phyloP scores from a whole-genome alignment of 2,113 vertebrate genomes.

The Menura novaehollandiae region DNA sequence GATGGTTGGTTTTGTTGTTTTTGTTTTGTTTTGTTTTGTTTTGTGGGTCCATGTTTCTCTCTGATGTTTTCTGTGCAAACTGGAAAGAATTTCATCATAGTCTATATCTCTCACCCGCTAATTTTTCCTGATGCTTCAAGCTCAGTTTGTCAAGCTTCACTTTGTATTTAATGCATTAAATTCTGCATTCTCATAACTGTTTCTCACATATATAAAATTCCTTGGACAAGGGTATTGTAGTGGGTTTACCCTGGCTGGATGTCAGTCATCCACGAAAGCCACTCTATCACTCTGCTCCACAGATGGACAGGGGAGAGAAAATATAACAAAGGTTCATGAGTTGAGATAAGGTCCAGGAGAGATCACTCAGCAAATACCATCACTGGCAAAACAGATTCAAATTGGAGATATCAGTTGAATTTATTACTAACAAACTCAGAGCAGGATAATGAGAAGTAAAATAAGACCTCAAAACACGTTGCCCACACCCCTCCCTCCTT shows the following conservation, averaged over 20 bases:
- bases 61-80: not conserved
- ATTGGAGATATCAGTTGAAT: not conserved
- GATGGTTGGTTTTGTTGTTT: fast-evolving
- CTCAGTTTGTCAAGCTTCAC: not conserved
- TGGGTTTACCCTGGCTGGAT: not conserved
- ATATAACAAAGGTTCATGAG: too few species aligned
- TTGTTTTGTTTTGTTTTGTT: not conserved
- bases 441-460: not conserved
- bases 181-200: not conserved
- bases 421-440: not conserved
- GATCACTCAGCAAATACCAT: not conserved
- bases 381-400: not conserved
- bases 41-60: not conserved
- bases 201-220: not conserved
- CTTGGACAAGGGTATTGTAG: not conserved
- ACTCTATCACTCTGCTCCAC: not conserved
- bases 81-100: not conserved
- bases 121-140: not conserved
- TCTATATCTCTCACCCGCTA: not conserved
- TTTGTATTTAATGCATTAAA: not conserved
- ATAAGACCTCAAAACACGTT: not conserved
- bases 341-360: too few species aligned
- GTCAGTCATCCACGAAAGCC: not conserved
- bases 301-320: not conserved
- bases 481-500: not conserved